Base-by-base conservation (phyloP, 2,113 vertebrate genomes). In the Bagarius yarrelli region DNA sequence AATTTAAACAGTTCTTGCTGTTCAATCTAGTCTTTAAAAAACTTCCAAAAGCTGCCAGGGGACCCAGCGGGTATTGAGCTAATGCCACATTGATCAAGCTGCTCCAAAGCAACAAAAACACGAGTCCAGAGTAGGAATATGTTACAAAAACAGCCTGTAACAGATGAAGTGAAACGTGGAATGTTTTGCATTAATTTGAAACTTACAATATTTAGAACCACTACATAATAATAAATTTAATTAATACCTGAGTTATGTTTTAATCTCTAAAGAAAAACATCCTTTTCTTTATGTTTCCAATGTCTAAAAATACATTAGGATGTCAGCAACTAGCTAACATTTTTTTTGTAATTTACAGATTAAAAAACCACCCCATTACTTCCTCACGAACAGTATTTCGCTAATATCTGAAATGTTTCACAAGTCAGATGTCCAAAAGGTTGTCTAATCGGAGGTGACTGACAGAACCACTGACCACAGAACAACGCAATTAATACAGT, bases 1-100 rank as follows among this genome's bases (percentile, higher is more conserved):
- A 79, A 76, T 34, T 82, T n/a, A 84, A 84, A 80, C 83, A 84
- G 16, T 52, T 44, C 80, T 80, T 53, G 56, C 56, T 11, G 50
- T 64, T 60, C 30, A 23, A 30, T 72, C 59, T 9, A 8, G n/a
- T 79, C 34, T 81, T 79, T 13, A 59, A 80, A 77, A 61, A 25
- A 47, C 50, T 25, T 5, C 25, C 30, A 76, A 40, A 74, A 61
- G 47, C 40, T 32, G 27, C 63, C 34, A 47, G 14, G 73, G 27
- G 53, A 59, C 55, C 32, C 27, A 30, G 25, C 18, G 30, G 76
- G 64, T 74, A 83, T 76, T 52, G 66, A 13, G 71, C 59, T 69
- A 80, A 73, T 47, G 36, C 25, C 80, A 76, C n/a, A 67, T 16
- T 12, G 59, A 18, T 60, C 53, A 61, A 47, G 34, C 52, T 77